Percentiles rank a stretch among this genome's conserved stretches.
These are phyloP conservation scores for Epinephelus lanceolatus DNA, from an alignment of 2,113 vertebrate genomes.

Conservation along the genomic window DNA sequence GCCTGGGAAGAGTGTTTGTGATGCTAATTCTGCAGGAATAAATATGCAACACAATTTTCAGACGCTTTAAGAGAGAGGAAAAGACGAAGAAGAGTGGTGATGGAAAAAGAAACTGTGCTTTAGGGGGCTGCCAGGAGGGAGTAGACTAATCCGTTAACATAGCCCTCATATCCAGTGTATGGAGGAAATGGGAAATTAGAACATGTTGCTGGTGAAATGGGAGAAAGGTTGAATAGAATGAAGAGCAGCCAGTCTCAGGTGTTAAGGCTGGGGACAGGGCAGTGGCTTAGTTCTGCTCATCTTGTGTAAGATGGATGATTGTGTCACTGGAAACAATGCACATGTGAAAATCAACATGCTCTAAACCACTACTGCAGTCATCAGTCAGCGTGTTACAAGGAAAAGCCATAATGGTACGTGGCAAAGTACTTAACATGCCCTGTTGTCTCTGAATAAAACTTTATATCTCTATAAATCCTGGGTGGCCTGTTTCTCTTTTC, in stretches of 20 bases:
- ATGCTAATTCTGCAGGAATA: slow-evolving; percentile 80
- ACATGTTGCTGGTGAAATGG: slow-evolving; percentile 38
- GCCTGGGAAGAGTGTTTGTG: slow-evolving; percentile 71
- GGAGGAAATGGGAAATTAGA: slow-evolving; percentile 42
- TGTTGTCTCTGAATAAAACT: slow-evolving; percentile 19
- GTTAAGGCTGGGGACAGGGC: slow-evolving; percentile 40
- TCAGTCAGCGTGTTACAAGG: slow-evolving; percentile 3
- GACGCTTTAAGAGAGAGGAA: slow-evolving; percentile 48
- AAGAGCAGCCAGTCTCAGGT: slow-evolving; percentile 43
- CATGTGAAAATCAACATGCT: slow-evolving; percentile 8
- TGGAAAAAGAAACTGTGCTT: slow-evolving; percentile 59
- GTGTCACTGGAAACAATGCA: slow-evolving; percentile 29
- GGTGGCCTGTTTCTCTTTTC: not conserved
- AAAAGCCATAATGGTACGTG: not conserved
- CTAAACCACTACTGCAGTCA: not conserved
- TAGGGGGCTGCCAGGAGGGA: slow-evolving; percentile 51
- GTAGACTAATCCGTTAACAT: slow-evolving; percentile 52
- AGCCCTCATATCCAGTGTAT: slow-evolving; percentile 6
- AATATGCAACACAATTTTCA: slow-evolving; percentile 74
- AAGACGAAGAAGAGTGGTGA: slow-evolving; percentile 51
- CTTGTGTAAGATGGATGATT: slow-evolving; percentile 25
- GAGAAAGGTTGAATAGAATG: slow-evolving; percentile 46
- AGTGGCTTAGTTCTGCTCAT: slow-evolving; percentile 37
- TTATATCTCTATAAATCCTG: slow-evolving; percentile 7
- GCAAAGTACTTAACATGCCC: not conserved